Percentiles rank a stretch among this genome's conserved stretches.
Evolutionary conservation across 2,888 invertebrate species (phyloP).

Genomic region (Pseudanteris insignis): DNA sequence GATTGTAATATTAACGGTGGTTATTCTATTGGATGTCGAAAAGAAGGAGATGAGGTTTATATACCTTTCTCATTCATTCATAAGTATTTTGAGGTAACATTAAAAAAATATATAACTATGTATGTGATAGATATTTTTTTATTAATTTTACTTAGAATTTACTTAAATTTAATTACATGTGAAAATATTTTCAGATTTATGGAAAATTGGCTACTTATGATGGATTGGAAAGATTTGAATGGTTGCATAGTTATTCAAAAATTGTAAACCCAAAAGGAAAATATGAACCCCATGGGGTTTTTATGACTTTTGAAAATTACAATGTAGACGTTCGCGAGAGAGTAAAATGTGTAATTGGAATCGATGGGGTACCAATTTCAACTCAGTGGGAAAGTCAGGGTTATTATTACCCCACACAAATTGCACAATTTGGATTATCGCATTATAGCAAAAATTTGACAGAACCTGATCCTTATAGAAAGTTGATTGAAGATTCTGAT

Average conservation of each 20-base stretch:
- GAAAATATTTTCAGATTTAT: slow-evolving; percentile 77
- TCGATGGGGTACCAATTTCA: slow-evolving; percentile 94
- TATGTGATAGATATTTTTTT: no score
- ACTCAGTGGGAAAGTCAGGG: slow-evolving; percentile 96
- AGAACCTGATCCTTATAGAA: slow-evolving; percentile 81
- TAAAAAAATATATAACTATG: no score
- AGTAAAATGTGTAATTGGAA: slow-evolving; percentile 94
- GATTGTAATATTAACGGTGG: slow-evolving; percentile 91
- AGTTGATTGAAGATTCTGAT: slow-evolving; percentile 81
- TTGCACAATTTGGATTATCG: slow-evolving; percentile 96
- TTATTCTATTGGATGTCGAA: slow-evolving; percentile 80
- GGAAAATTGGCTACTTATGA: slow-evolving; percentile 82
- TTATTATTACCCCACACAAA: slow-evolving; percentile 98
- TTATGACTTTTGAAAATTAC: slow-evolving; percentile 97
- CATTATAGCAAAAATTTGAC: slow-evolving; percentile 96
- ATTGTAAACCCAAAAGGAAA: slow-evolving; percentile 87
- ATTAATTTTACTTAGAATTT: no score
- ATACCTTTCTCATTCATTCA: slow-evolving; percentile 92
- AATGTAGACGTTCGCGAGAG: slow-evolving; percentile 96
- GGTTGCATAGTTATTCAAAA: slow-evolving; percentile 94
- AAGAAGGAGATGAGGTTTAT: slow-evolving; percentile 86
- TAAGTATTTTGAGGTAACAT: slow-evolving; percentile 88
- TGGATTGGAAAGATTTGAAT: slow-evolving; percentile 86
- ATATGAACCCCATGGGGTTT: slow-evolving; percentile 90
- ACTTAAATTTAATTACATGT: slow-evolving; percentile 12